phyloP scores from a whole-genome alignment of 2,797 vertebrate species.

The Vespertilio murinus region DNA sequence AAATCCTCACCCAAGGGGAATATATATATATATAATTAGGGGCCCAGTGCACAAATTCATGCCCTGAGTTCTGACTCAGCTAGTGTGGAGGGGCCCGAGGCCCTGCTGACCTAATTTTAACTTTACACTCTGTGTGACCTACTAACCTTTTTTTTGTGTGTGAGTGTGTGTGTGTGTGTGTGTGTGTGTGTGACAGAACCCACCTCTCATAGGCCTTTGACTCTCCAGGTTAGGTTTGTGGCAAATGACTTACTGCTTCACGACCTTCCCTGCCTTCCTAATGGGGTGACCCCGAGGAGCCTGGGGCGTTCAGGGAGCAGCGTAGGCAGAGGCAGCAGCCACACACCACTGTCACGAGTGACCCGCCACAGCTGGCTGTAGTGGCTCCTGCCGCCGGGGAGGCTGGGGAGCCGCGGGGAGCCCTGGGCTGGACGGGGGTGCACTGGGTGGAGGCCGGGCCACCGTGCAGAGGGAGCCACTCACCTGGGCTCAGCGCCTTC shows the following conservation, averaged over 20 bases:
- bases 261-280: background rate
- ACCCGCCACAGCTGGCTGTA: too few species aligned
- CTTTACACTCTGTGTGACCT: background rate
- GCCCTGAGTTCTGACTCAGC: background rate
- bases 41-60: too few species aligned
- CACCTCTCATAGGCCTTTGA: background rate
- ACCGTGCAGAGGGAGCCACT: accelerated
- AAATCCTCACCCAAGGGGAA: too few species aligned
- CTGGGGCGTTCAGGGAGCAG: background rate
- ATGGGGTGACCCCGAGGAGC: background rate
- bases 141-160: too few species aligned
- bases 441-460: background rate
- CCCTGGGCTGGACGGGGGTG: background rate
- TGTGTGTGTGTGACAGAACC: background rate
- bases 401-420: background rate
- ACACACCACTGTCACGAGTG: background rate
- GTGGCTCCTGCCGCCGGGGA: background rate
- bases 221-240: background rate
- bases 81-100: too few species aligned
- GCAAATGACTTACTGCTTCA: background rate
- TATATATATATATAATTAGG: too few species aligned
- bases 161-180: background rate
- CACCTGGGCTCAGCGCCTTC: background rate
- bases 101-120: background rate
- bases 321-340: background rate